Base-by-base conservation (phyloP, 2,797 vertebrate species). In the Kryptolebias ocellatus region DNA sequence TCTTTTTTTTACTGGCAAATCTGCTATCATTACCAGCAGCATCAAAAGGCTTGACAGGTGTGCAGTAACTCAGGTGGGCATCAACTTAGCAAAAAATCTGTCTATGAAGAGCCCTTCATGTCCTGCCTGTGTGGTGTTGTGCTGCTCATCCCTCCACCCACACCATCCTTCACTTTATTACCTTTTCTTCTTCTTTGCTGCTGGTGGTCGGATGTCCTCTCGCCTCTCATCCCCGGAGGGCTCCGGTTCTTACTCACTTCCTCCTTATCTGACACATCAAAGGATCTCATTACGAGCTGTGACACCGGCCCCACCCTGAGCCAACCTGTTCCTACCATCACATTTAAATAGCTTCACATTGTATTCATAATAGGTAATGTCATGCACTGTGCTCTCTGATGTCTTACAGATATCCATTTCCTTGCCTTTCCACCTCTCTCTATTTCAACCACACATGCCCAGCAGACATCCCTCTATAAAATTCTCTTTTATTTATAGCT, bases 401-500 rank as follows among this genome's bases (percentile, higher is more conserved):
- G 89, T 89, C 84, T 91, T 54, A 52, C 78, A 81, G 70, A 83
- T 82, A 81, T 61, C 34, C 46, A 50, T 55, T 65, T 78, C 54
- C 72, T 60, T 69, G 79, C 79, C 79, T 74, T 69, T 85, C 64
- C 67, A 60, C 67, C 69, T 65, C 67, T 78, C 58, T 59, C 67
- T 53, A 74, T 84, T 88, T 85, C 77, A 84, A 68, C 83, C 79
- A 69, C 76, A 67, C 86, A 86, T 79, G 78, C 85, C 80, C 74
- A 70, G 87, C 92, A 93, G 93, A 93, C 88, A 81, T 75, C 85
- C 85, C 85, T 92, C 92, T 93, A 93, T 94, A 93, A 93, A 93
- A 93, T 94, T 93, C 92, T 85, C 92, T 93, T 93, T 94, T 92
- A 93, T 93, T 94, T 91, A 92, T 87, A 75, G 91, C 90, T 92